These are phyloP conservation scores for Noctuana brunneofusca DNA, from an alignment of 2,888 invertebrate species.

Conservation along the genomic window DNA sequence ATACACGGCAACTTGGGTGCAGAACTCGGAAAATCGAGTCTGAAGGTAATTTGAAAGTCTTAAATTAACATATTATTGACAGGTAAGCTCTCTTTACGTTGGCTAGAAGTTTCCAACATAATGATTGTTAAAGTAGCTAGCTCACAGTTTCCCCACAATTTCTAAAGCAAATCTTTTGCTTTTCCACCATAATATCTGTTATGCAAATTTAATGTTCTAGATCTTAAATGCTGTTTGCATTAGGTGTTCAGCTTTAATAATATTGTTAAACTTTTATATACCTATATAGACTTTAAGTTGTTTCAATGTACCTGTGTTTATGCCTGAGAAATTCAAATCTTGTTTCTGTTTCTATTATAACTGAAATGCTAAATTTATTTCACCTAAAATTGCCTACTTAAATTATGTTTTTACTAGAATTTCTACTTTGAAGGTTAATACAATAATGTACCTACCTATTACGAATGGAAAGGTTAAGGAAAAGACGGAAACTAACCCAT, in stretches of 20 bases:
- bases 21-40: conserved; percentile 1
- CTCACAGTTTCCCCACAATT: conserved; percentile 35
- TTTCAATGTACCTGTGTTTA: too few relatives aligned
- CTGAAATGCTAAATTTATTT: too few relatives aligned
- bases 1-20: neutral
- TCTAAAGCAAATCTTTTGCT: conserved; percentile 33
- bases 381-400: too few relatives aligned
- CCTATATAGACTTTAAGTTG: neutral
- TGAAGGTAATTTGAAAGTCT: neutral
- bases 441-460: too few relatives aligned
- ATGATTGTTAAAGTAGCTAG: conserved; percentile 26
- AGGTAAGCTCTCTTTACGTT: conserved; percentile 6
- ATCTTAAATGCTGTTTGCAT: neutral
- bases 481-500: too few relatives aligned
- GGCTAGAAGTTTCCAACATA: conserved; percentile 30
- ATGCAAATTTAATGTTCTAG: conserved; percentile 11
- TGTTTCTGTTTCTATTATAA: too few relatives aligned
- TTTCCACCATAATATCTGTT: conserved; percentile 11
- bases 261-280: too few relatives aligned
- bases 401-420: too few relatives aligned
- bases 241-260: neutral
- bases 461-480: too few relatives aligned
- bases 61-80: conserved; percentile 30
- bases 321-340: too few relatives aligned
- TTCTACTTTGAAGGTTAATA: too few relatives aligned